Evolutionary conservation across 2,113 vertebrate genomes (phyloP).

Genomic region (Isichthys henryi): DNA sequence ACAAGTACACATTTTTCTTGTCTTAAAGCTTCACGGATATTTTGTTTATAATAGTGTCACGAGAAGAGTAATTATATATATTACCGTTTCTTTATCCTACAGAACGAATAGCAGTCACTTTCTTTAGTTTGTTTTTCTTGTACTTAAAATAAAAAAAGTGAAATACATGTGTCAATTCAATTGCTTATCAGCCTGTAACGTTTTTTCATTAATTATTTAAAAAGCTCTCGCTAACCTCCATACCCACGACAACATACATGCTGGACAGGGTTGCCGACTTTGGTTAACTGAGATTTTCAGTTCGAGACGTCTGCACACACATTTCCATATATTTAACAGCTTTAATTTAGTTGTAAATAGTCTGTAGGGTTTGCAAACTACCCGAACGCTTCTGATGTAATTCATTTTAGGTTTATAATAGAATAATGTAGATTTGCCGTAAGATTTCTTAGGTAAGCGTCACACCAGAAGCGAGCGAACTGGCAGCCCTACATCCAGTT

Average conservation of each 20-base stretch:
- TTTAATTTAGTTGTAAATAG: background rate
- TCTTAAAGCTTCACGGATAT: background rate
- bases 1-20: background rate
- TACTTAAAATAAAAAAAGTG: background rate
- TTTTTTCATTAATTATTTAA: background rate
- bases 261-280: background rate
- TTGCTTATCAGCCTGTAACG: background rate
- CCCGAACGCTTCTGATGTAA: background rate
- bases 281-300: background rate
- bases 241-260: background rate
- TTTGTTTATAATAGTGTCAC: background rate
- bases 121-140: background rate
- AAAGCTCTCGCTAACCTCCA: background rate
- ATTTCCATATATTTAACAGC: background rate
- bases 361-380: background rate
- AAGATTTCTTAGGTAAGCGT: background rate
- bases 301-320: background rate
- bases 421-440: background rate
- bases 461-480: background rate
- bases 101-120: background rate
- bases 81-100: background rate
- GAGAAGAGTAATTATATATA: background rate
- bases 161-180: background rate
- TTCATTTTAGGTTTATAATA: background rate
- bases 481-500: background rate